Base-by-base conservation (phyloP, 2,888 invertebrate species). In the Sipha maydis region DNA sequence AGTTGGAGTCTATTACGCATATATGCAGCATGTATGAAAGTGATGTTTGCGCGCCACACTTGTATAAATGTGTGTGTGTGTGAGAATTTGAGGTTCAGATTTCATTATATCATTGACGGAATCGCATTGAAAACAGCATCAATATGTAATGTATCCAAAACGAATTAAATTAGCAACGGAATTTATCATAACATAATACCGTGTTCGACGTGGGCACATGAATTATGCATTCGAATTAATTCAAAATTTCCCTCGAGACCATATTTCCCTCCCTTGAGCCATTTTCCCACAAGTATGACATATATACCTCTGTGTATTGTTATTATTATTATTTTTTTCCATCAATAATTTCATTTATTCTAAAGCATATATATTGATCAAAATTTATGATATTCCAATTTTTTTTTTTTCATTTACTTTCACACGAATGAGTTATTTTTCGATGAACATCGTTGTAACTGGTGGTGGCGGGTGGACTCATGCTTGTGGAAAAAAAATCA, bases 141-240 rank as follows among this genome's bases (percentile, higher is more conserved):
- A 48, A 77, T 85, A 61, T 9, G 31, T 61, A 76, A 76, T 85
- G 31, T 48, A 67, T 48, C 84, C 75, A 76, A 61, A 85, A 85
- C 77, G 77, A 54, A 78, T 85, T 78, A 85, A 78, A 86, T 80
- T 80, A 79, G 71, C 56, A 73, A 56, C 79, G 71, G 19, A 79
- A 56, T 86, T 79, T 86, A 86, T 86, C 86, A 80, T 79, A 80
- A 41, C 54, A 79, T 28, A 11, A 69, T 7, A 9, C 9, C 21
- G 28, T 3, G 61, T 61, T 67, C 28, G 41, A 17, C 25, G 25
- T 21, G 48, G 25, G 48, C n/a, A 54, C 17, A 73, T 86, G 71
- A 54, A 86, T 86, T 73, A 80, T 86, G 86, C 73, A 86, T 86
- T 80, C 17, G 73, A 86, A 86, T 86, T 86, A 79, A 80, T 80